Percentiles rank a stretch among this genome's conserved stretches.
phyloP scores from a whole-genome alignment of 1,140 invertebrate species.

The Scaptodrosophila lebanonensis region DNA sequence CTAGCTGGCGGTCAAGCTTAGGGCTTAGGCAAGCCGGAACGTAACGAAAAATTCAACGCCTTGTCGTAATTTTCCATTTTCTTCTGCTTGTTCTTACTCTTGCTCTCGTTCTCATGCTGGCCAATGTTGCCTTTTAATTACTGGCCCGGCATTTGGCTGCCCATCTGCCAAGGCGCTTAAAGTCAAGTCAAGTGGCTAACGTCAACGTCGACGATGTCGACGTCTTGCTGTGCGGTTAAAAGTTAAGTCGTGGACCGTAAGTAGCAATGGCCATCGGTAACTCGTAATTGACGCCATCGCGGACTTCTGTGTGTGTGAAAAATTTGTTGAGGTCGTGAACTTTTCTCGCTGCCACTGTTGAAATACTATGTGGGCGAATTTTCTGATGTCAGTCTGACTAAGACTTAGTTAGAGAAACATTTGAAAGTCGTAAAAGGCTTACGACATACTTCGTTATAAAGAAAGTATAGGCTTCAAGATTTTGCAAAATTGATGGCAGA shows the following conservation, averaged over 20 bases:
- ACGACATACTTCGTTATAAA: no score
- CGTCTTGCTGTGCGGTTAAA: constrained; percentile 57
- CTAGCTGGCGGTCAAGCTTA: constrained; percentile 25
- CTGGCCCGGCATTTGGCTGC: constrained; percentile 28
- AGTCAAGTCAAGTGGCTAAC: constrained; percentile 61
- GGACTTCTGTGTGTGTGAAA: constrained; percentile 49
- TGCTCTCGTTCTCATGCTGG: no score
- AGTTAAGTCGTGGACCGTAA: constrained; percentile 48
- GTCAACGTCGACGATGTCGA: constrained; percentile 29
- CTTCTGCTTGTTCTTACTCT: constrained; percentile 33
- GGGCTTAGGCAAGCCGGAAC: constrained; percentile 18
- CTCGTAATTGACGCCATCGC: constrained; percentile 62
- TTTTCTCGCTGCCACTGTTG: constrained; percentile 20
- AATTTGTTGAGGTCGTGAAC: constrained; percentile 54
- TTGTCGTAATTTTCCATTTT: constrained; percentile 54
- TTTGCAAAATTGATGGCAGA: no score
- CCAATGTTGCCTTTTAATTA: constrained; percentile 59
- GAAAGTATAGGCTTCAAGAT: no score
- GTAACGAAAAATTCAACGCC: constrained; percentile 41
- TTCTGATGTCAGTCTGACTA: no score
- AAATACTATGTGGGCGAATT: no score
- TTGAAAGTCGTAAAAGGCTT: no score
- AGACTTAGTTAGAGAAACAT: no score
- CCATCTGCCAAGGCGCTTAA: not conserved
- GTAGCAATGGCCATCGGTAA: constrained; percentile 10